Base-by-base conservation (phyloP, 2,113 vertebrate genomes). In the Caranx melampygus region DNA sequence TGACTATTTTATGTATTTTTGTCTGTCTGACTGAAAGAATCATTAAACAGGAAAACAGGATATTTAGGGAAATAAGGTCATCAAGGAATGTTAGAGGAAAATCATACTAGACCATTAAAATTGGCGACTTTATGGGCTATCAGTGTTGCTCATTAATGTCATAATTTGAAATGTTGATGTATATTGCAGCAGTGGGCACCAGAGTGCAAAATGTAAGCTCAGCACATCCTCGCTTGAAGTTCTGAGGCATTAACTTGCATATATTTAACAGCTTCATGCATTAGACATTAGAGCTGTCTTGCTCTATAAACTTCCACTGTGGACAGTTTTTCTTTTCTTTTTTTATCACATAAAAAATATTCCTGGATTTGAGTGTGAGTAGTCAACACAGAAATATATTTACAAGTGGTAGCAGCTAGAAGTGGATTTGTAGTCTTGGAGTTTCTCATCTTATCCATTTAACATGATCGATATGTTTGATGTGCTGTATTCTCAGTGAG, bases 261-360 rank as follows among this genome's bases (percentile, higher is more conserved):
- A 70, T 31, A 40, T 78, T 72, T 51, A 73, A 57, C 12, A 62
- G 37, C 57, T 49, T 63, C 12, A 35, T 77, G 60, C 34, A 65
- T 49, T 58, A 12, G 13, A 45, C 33, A 63, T 55, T 31, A 59
- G 57, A 33, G 6, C 49, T 40, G 9, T 37, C 33, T 33, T 58
- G 49, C 45, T 44, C 61, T 55, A 74, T 67, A 67, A 60, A 54
- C 35, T 42, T 59, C 35, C n/a, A 11, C 45, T 37, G 34, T n/a
- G 4, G 15, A 14, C 3, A 51, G 15, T 31, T 63, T 13, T 51
- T 31, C 26, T 26, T 26, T 26, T 26, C 31, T 18, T 63, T 14
- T 52, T 33, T 33, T 18, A 1, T 67, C 2, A 42, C 26, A 26
- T 26, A 42, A 5, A 20, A 47, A 51, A 37, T 15, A 26, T 5